Conservation (phyloP, 2,113 vertebrate genomes). For the Dasyornis broadbenti region DNA sequence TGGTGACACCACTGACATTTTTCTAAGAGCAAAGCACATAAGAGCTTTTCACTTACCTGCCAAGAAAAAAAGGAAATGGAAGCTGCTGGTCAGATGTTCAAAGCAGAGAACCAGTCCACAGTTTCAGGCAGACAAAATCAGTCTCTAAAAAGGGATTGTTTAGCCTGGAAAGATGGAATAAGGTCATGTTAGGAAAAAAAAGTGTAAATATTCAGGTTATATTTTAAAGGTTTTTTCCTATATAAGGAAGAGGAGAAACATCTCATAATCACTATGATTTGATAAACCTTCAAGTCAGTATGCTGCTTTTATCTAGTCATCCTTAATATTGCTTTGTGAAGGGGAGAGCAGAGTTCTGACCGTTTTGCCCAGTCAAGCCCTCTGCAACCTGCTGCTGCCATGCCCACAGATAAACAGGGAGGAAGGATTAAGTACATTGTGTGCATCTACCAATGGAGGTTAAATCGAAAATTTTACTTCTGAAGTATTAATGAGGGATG, state of each 20-base stretch:
- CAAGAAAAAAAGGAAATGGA: not conserved
- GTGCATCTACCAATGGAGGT: not conserved
- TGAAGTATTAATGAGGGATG: not conserved
- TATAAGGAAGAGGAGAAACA: not conserved
- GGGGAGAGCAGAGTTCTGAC: not conserved
- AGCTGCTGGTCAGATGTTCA: not conserved
- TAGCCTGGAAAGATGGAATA: not conserved
- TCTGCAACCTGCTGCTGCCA: not conserved
- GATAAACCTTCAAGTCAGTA: not conserved
- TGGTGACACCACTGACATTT: not conserved
- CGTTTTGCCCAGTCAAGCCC: not conserved
- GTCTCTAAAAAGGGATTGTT: not conserved
- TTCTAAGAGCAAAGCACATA: not conserved
- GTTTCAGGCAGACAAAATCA: not conserved
- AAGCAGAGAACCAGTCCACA: not conserved
- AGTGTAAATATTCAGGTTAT: not conserved
- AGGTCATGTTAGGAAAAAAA: not conserved
- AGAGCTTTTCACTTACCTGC: not conserved
- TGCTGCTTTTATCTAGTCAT: not conserved
- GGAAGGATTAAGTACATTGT: not conserved
- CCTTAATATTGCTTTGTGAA: not conserved
- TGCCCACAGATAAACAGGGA: not conserved
- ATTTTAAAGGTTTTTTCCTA: not conserved
- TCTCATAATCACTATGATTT: not conserved
- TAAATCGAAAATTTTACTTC: not conserved